Percentiles rank a stretch among this genome's conserved stretches.
Conservation (phyloP, 2,797 vertebrate species). For the Eptatretus atami region DNA sequence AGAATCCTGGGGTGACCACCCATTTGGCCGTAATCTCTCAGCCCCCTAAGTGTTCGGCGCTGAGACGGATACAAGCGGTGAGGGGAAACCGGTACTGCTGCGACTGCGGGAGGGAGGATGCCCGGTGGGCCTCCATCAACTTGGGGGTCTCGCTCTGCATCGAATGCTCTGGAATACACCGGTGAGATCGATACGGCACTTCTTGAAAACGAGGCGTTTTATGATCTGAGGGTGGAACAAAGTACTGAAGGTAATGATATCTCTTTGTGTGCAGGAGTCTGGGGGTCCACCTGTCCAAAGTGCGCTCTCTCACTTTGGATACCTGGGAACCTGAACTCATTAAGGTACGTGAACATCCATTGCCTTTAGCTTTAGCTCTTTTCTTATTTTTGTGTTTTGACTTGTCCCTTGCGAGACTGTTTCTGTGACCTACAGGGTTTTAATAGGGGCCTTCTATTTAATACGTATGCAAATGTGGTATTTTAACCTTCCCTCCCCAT, state of each 20-base stretch:
- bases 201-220: constrained; percentile 17
- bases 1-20: too few species aligned
- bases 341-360: constrained; percentile 15
- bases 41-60: background rate
- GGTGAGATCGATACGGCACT: constrained; percentile 10
- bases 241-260: constrained; percentile 1
- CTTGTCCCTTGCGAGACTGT: background rate
- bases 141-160: constrained; percentile 27
- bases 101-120: constrained; percentile 21
- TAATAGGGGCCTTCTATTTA: too few species aligned
- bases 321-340: constrained; percentile 28
- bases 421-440: background rate
- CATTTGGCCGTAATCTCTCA: too few species aligned
- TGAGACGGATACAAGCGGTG: constrained; percentile 14
- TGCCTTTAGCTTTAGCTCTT: background rate
- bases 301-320: constrained; percentile 27
- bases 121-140: constrained; percentile 27
- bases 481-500: too few species aligned
- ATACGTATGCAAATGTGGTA: too few species aligned
- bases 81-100: constrained; percentile 20
- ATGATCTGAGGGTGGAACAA: constrained; percentile 11
- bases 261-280: constrained; percentile 17
- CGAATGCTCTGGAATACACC: constrained; percentile 10
- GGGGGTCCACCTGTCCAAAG: constrained; percentile 26
- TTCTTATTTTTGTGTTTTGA: background rate